Conservation (phyloP, 2,888 invertebrate genomes). For the Shargacucullia verbasci region DNA sequence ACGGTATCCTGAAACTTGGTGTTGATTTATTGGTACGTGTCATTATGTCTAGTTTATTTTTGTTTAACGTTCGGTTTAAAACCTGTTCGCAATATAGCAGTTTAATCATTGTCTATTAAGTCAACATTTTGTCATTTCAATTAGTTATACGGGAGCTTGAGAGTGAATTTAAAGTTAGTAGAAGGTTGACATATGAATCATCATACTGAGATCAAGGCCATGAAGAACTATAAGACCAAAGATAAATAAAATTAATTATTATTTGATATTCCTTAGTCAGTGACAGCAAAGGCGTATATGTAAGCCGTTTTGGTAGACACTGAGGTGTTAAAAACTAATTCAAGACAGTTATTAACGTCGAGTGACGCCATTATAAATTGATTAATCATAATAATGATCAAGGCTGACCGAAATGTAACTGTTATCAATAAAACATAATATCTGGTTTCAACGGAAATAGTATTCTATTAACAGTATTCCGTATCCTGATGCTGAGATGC, state of each 20-base stretch:
- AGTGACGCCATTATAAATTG: slow-evolving; percentile 23
- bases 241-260: slow-evolving; percentile 8
- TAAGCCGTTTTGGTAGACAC: slow-evolving; percentile 45
- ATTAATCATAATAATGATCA: slow-evolving; percentile 43
- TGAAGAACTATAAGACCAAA: no score
- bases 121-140: slow-evolving; percentile 29
- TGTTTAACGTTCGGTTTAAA: slow-evolving; percentile 16
- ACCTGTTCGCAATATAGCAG: slow-evolving; percentile 1
- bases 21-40: slow-evolving; percentile 36
- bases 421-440: slow-evolving; percentile 41
- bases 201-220: slow-evolving; percentile 21
- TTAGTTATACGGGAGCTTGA: slow-evolving; percentile 10
- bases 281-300: slow-evolving; percentile 27
- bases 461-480: slow-evolving; percentile 43
- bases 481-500: slow-evolving; percentile 50
- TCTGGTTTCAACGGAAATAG: slow-evolving; percentile 58
- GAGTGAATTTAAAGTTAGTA: slow-evolving; percentile 10
- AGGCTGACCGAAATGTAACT: slow-evolving; percentile 42
- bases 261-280: slow-evolving; percentile 7
- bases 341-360: slow-evolving; percentile 34
- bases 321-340: slow-evolving; percentile 31
- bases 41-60: slow-evolving; percentile 4
- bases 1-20: slow-evolving; percentile 25
- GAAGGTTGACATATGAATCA: slow-evolving; percentile 22
- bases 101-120: slow-evolving; percentile 33